phyloP scores from a whole-genome alignment of 1,140 invertebrate genomes.

The Achatina immaculata region DNA sequence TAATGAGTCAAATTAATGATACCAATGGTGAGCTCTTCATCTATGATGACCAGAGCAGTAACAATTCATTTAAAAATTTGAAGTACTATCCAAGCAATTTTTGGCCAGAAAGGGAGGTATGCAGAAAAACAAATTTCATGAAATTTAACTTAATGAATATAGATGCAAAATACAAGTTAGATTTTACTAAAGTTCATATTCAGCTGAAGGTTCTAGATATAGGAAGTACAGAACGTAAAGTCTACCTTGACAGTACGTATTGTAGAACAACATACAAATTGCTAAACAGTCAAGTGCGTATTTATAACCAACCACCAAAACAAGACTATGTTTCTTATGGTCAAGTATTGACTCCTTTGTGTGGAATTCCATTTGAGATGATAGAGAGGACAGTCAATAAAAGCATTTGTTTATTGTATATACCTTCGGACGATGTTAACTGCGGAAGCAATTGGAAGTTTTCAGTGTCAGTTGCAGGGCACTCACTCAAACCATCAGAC shows the following conservation, averaged over 20 bases:
- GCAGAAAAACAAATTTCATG: not conserved
- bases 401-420: not conserved
- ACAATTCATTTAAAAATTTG: not conserved
- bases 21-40: not conserved
- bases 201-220: not conserved
- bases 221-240: not conserved
- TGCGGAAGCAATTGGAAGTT: slow-evolving; percentile 16
- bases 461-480: not conserved
- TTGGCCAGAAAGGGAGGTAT: not conserved
- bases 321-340: too few species aligned
- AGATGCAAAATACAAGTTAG: not conserved
- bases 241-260: not conserved
- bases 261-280: not conserved
- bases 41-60: not conserved
- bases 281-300: not conserved
- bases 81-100: not conserved
- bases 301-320: not conserved
- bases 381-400: not conserved
- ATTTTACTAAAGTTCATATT: not conserved
- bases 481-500: not conserved
- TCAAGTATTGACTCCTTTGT: not conserved
- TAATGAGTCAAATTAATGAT: not conserved
- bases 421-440: not conserved
- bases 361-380: not conserved
- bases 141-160: not conserved